phyloP scores from a whole-genome alignment of 35 echinoderm and acorn worm genomes.

The Eucidaris tribuloides region DNA sequence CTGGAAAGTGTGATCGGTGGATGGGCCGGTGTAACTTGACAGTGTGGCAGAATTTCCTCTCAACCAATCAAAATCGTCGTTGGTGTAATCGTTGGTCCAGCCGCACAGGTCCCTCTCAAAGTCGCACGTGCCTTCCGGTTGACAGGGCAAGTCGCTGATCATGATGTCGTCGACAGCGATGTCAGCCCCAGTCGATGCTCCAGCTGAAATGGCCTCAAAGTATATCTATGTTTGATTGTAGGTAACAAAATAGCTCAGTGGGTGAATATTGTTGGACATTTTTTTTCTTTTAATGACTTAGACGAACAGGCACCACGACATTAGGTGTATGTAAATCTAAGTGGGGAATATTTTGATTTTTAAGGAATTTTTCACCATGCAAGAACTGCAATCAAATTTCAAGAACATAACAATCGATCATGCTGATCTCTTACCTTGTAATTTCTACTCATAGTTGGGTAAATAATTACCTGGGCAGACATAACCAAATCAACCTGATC shows the following conservation, averaged over 20 bases:
- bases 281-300: too few relatives aligned
- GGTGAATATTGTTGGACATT: too few relatives aligned
- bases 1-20: conserved; percentile 50
- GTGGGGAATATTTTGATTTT: too few relatives aligned
- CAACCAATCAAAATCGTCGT: conserved; percentile 92
- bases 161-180: conserved; percentile 83
- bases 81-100: conserved; percentile 81
- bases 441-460: conserved; percentile 2
- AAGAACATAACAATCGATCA: too few relatives aligned
- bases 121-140: conserved; percentile 75
- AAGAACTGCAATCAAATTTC: too few relatives aligned
- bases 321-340: too few relatives aligned
- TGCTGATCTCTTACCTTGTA: conserved; percentile 28
- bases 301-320: too few relatives aligned
- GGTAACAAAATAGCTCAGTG: too few relatives aligned
- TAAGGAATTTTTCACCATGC: too few relatives aligned
- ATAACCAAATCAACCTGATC: conserved; percentile 80
- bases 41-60: conserved; percentile 48
- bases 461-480: conserved; percentile 39
- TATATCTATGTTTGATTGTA: conserved; percentile 51
- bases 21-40: conserved; percentile 49
- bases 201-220: conserved; percentile 63
- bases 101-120: conserved; percentile 77
- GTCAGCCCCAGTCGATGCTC: conserved; percentile 28
- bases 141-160: conserved; percentile 30